These are phyloP conservation scores for Dreissena rostriformis DNA, from an alignment of 1,140 invertebrate genomes.

Conservation along the genomic window DNA sequence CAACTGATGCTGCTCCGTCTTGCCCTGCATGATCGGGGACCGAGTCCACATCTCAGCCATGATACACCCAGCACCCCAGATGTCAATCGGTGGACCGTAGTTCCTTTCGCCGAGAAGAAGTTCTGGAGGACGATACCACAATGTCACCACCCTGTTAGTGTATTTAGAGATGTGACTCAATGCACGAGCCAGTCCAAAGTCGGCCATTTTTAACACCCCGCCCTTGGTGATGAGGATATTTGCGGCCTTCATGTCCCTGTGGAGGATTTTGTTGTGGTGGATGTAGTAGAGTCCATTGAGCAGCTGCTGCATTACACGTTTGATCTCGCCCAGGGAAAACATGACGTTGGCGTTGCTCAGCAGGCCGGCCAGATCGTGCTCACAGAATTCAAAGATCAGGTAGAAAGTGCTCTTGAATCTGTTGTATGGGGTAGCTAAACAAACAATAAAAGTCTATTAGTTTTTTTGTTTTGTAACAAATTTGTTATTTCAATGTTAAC, in stretches of 20 bases:
- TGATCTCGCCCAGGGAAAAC: conserved; percentile 97
- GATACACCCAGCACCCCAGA: conserved; percentile 99
- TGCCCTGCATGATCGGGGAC: conserved; percentile 90
- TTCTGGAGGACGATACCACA: conserved; percentile 98
- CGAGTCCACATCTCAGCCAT: conserved; percentile 99
- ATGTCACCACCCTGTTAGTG: conserved; percentile 98
- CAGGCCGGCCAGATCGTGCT: conserved; percentile 98
- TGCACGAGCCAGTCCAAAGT: conserved; percentile 87
- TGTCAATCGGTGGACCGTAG: conserved; percentile 95
- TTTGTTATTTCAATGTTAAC: no score
- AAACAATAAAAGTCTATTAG: neutral
- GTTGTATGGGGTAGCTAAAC: conserved; percentile 90
- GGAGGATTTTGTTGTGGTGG: conserved; percentile 96
- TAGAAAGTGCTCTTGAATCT: conserved; percentile 95
- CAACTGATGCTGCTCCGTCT: conserved; percentile 97
- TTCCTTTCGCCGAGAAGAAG: conserved; percentile 95
- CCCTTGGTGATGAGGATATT: conserved; percentile 99
- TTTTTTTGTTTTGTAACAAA: no score
- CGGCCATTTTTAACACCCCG: conserved; percentile 88
- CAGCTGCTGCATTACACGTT: conserved; percentile 98
- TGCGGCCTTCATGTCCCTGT: conserved; percentile 99
- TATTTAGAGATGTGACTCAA: conserved; percentile 95
- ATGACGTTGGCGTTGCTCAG: conserved; percentile 98
- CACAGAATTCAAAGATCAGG: conserved; percentile 99
- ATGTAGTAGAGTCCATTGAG: conserved; percentile 98